Evolutionary conservation across 2,888 invertebrate genomes (phyloP).

Genomic region (Drosophila melanosoma): DNA sequence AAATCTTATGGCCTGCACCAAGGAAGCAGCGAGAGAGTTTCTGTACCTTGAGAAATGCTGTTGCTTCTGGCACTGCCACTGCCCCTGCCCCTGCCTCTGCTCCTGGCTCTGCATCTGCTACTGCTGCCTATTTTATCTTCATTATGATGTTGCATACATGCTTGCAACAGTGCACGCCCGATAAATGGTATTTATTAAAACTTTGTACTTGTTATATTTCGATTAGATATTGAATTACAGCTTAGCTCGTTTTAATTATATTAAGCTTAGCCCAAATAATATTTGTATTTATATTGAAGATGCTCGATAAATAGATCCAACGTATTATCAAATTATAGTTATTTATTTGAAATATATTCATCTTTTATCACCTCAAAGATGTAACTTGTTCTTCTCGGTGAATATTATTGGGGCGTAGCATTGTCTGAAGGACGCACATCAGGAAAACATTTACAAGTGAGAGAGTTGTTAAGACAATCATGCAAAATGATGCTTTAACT

Average conservation of each 20-base stretch:
- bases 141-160: slow-evolving; percentile 16
- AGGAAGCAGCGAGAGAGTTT: slow-evolving; percentile 13
- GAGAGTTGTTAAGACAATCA: background rate
- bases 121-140: slow-evolving; percentile 12
- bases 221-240: background rate
- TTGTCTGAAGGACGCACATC: no score
- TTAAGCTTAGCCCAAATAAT: no score
- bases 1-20: slow-evolving; percentile 21
- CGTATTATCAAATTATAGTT: background rate
- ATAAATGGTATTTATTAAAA: background rate
- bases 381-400: background rate
- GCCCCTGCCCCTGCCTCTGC: background rate
- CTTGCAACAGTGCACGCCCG: slow-evolving; percentile 1
- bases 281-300: background rate
- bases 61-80: background rate
- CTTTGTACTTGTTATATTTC: background rate
- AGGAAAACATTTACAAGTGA: background rate
- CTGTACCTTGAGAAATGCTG: slow-evolving; percentile 12
- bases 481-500: background rate
- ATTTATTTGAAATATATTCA: background rate
- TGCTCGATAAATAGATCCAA: background rate
- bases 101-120: background rate
- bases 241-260: no score
- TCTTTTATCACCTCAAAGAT: background rate
- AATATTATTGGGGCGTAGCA: background rate